A percentile compares a stretch with the other conserved stretches of the same genome.
Conservation (phyloP, 2,888 invertebrate genomes). For the Epirrhoe alternata region DNA sequence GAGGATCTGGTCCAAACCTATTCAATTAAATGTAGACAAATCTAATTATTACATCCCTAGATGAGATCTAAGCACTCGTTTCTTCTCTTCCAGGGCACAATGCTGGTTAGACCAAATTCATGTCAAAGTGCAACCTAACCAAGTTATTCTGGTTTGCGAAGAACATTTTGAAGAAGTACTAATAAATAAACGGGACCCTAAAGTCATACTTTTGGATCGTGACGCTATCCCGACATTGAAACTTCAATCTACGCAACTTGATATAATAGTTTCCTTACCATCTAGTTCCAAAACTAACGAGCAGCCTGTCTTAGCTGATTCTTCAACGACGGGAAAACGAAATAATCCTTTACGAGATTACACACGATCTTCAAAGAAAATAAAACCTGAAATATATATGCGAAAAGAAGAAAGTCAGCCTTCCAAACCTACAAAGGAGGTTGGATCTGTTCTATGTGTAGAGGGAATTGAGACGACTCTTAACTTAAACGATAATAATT, state of each 20-base stretch:
- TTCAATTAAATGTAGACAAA: too few species aligned
- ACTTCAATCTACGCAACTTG: constrained; percentile 1
- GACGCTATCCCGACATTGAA: constrained; percentile 20
- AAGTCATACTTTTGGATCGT: constrained; percentile 6
- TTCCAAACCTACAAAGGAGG: neutral
- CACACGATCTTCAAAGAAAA: constrained; percentile 7
- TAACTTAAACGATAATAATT: neutral
- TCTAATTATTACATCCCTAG: too few species aligned
- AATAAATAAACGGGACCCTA: constrained; percentile 6
- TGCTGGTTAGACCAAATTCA: constrained; percentile 21
- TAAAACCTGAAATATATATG: neutral
- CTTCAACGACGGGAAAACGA: constrained; percentile 3
- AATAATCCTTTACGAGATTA: neutral
- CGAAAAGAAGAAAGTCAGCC: neutral
- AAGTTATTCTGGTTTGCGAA: constrained; percentile 25
- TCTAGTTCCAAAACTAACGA: neutral
- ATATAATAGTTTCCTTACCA: neutral
- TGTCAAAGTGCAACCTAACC: neutral
- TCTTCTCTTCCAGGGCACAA: constrained; percentile 21
- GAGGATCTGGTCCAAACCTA: too few species aligned
- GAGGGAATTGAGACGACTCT: neutral
- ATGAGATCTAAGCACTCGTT: neutral
- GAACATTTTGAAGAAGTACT: constrained; percentile 24
- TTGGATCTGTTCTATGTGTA: neutral
- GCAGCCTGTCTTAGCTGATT: neutral